These are phyloP conservation scores for Tiliqua scincoides DNA, from an alignment of 2,113 vertebrate genomes.

Conservation along the genomic window DNA sequence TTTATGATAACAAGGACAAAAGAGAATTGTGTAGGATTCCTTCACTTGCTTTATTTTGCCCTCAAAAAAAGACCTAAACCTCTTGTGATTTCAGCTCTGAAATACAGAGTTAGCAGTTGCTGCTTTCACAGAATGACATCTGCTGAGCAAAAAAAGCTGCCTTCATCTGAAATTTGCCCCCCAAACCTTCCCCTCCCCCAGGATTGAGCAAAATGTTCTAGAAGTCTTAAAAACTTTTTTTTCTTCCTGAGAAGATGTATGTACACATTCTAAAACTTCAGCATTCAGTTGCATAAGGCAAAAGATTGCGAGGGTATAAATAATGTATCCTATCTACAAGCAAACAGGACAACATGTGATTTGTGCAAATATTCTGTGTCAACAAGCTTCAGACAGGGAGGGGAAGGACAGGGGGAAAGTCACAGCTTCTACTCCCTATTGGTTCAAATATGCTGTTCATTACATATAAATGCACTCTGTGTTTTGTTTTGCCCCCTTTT, in stretches of 20 bases:
- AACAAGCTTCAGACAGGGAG: conserved; percentile 27
- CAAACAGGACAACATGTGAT: neutral
- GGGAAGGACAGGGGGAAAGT: conserved; percentile 1
- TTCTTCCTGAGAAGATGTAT: neutral
- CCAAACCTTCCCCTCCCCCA: too few relatives aligned
- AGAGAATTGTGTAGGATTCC: neutral
- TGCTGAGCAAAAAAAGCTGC: neutral
- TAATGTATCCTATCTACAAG: conserved; percentile 35
- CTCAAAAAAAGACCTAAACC: too few relatives aligned
- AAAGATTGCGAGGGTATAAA: conserved; percentile 8
- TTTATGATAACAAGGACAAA: neutral
- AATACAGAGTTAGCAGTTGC: too few relatives aligned
- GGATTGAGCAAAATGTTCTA: conserved; percentile 16
- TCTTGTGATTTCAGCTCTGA: too few relatives aligned
- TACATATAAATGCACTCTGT: neutral
- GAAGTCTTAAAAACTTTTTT: conserved; percentile 34
- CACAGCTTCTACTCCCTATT: conserved; percentile 28
- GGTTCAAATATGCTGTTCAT: neutral
- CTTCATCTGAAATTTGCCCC: conserved; percentile 19
- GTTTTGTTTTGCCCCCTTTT: neutral
- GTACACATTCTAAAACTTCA: neutral
- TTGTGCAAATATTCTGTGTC: conserved; percentile 47
- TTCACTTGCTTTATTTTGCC: too few relatives aligned
- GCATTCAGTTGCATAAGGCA: neutral
- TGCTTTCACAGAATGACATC: neutral